Evolutionary conservation across 2,113 vertebrate genomes (phyloP).

Genomic region (Phrynocephalus versicolor): DNA sequence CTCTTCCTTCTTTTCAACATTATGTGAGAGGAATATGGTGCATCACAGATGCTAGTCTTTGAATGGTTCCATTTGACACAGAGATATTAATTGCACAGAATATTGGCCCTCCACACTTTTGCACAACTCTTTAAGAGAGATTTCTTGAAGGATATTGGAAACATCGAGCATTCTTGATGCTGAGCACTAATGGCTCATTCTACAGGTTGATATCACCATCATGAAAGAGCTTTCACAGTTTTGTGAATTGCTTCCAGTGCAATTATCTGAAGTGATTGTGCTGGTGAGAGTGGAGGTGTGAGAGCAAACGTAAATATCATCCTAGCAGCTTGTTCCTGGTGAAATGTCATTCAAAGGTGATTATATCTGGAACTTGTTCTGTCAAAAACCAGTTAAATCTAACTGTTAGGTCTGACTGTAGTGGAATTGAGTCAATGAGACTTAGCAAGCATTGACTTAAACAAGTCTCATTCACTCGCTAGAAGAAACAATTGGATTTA

Average conservation of each 20-base stretch:
- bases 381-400: not conserved
- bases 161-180: slow-evolving; percentile 75
- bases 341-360: slow-evolving; percentile 23
- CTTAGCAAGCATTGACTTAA: too few species aligned
- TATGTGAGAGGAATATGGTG: slow-evolving; percentile 63
- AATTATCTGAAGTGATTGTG: slow-evolving; percentile 72
- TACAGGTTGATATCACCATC: slow-evolving; percentile 57
- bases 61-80: slow-evolving; percentile 75
- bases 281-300: slow-evolving; percentile 30
- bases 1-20: slow-evolving; percentile 66
- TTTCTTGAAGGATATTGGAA: slow-evolving; percentile 60
- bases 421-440: not conserved
- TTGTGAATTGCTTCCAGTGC: slow-evolving; percentile 70
- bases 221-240: slow-evolving; percentile 67
- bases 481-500: too few species aligned
- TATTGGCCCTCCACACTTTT: slow-evolving; percentile 65
- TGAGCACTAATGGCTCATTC: slow-evolving; percentile 65
- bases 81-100: slow-evolving; percentile 72
- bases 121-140: slow-evolving; percentile 58
- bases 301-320: slow-evolving; percentile 70
- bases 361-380: slow-evolving; percentile 23
- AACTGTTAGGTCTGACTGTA: too few species aligned
- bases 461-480: too few species aligned
- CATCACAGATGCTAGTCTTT: slow-evolving; percentile 69
- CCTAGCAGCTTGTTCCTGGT: slow-evolving; percentile 52